Evolutionary conservation across 2,113 vertebrate genomes (phyloP).

Genomic region (Gila orcuttii): DNA sequence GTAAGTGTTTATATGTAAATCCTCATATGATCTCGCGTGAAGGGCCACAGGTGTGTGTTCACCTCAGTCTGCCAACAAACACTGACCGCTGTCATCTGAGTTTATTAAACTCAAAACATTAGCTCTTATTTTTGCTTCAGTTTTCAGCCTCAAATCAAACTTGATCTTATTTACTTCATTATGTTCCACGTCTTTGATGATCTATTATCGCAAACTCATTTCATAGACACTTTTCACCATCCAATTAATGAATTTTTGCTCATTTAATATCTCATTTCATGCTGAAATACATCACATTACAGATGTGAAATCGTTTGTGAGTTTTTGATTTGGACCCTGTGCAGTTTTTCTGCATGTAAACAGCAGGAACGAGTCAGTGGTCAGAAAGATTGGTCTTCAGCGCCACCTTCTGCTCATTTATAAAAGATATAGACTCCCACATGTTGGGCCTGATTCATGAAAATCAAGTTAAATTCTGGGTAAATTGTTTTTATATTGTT

Average conservation of each 20-base stretch:
- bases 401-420: slow-evolving; percentile 17
- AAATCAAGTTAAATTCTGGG: not conserved
- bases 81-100: not conserved
- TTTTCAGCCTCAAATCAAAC: not conserved
- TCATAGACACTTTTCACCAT: not conserved
- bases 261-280: not conserved
- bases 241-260: not conserved
- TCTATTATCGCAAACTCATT: not conserved
- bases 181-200: not conserved
- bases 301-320: not conserved
- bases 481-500: not conserved
- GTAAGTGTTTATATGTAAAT: slow-evolving; percentile 2
- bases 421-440: not conserved
- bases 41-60: not conserved
- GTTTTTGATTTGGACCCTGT: not conserved
- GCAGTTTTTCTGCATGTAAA: not conserved
- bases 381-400: not conserved
- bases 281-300: not conserved
- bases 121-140: not conserved
- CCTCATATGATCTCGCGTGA: not conserved
- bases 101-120: not conserved
- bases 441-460: not conserved
- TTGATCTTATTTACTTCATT: not conserved
- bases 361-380: not conserved
- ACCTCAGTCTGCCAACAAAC: not conserved